Evolutionary conservation across 2,888 invertebrate genomes (phyloP), one percentile per base, ranked within the genome.

Genomic region (Polydrusus pterygomalis): DNA sequence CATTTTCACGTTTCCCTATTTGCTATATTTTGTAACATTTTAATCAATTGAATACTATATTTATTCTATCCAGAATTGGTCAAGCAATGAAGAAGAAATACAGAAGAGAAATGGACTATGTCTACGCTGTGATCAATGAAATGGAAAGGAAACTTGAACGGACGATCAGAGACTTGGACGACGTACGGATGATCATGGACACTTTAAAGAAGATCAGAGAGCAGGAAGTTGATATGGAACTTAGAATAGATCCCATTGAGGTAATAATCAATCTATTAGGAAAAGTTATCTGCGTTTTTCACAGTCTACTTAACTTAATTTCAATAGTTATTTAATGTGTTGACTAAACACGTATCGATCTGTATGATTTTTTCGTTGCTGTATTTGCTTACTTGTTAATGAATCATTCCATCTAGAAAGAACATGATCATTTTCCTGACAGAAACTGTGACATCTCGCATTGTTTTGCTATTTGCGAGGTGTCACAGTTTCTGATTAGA

Each of bases 221-320:
- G 81, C 96, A 96, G 85, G 98, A 98, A 88, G 97, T 98, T 17
- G 96, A 97, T 83, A 96, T 98, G 94, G 98, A 98, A 84, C 89
- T 97, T 63, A 93, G 92, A 84, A 97, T 98, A 75, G 96, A 95
- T 83, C 97, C 98, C 0, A 96, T 98, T 79, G 98, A 98, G 90
- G 95, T 93, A 85, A 75, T 62, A 49, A 38, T 67, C 25, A 34
- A 45, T 25, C 5, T 5, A 25, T 25, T 25, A 25, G 25, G 5
- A 25, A 25, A 25, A 25, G 1, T 1, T 25, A 25, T 25, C 5
- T 25, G 25, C 5, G 1, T 25, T 25, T 3, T 25, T 25, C 25
- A 25, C 25, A 25, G 25, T 25, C 25, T 25, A 25, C 1, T 25
- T 25, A 5, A 25, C 1, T 25, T 25, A 25, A 1, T 3, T 3